Evolutionary conservation across 92 coral and sea anemone genomes (phyloP).

Genomic region (Epizoanthus ramosus): DNA sequence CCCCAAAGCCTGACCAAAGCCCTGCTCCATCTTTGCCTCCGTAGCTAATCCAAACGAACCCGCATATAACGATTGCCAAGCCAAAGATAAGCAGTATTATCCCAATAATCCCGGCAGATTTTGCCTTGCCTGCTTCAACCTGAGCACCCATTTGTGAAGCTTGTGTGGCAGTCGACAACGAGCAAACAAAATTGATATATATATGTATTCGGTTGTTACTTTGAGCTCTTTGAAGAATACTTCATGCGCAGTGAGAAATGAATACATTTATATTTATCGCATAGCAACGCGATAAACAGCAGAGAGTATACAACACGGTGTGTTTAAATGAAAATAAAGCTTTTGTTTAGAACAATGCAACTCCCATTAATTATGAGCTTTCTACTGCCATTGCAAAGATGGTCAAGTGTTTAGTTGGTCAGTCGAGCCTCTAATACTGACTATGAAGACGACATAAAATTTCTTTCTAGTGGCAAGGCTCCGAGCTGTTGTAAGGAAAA

Average conservation of each 20-base stretch:
- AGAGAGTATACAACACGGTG: not conserved
- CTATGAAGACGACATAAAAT: no score
- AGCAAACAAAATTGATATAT: not conserved
- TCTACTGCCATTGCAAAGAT: not conserved
- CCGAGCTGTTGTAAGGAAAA: no score
- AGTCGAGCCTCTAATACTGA: no score
- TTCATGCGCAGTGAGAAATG: not conserved
- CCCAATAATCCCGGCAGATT: conserved; percentile 75
- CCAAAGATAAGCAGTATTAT: conserved; percentile 52
- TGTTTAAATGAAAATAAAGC: not conserved
- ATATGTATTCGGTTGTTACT: not conserved
- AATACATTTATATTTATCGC: conserved; percentile 12
- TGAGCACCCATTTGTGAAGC: conserved; percentile 15
- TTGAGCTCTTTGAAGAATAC: no score
- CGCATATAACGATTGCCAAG: conserved; percentile 54
- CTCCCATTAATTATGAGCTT: not conserved
- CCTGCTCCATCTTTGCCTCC: conserved; percentile 74
- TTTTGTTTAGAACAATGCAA: not conserved
- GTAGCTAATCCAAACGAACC: conserved; percentile 57
- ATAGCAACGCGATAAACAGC: conserved; percentile 10
- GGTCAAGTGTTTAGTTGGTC: not conserved
- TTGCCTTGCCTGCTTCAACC: conserved; percentile 73
- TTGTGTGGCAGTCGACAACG: not conserved
- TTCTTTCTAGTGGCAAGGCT: no score
- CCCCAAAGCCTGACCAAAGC: conserved; percentile 81